Percentiles rank a stretch among this genome's conserved stretches.
These are phyloP conservation scores for Rhabdomys pumilio DNA, from an alignment of 2,797 vertebrate species.

Conservation along the genomic window DNA sequence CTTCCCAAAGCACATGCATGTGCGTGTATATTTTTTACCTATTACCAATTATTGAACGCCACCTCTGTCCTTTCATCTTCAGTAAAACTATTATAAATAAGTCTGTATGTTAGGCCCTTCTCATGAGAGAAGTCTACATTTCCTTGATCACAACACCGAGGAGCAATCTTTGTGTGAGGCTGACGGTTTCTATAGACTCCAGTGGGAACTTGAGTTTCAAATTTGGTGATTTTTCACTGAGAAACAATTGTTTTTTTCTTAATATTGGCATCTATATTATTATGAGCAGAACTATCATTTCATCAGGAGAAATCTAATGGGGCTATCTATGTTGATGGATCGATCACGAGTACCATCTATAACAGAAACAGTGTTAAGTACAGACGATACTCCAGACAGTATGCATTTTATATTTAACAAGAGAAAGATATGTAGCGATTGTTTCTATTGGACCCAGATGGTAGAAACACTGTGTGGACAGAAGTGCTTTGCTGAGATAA, in stretches of 20 bases:
- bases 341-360: slow-evolving; percentile 33
- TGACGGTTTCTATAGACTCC: slow-evolving; percentile 28
- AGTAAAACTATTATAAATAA: slow-evolving; percentile 11
- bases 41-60: background rate
- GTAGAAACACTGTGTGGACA: slow-evolving; percentile 53
- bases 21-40: background rate
- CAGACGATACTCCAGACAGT: slow-evolving; percentile 62
- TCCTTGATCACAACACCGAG: background rate
- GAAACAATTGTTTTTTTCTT: slow-evolving; percentile 45
- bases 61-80: slow-evolving; percentile 24
- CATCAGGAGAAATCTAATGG: background rate
- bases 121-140: background rate
- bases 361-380: slow-evolving; percentile 62
- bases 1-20: background rate
- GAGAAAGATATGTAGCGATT: slow-evolving; percentile 40
- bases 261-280: slow-evolving; percentile 27
- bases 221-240: slow-evolving; percentile 29
- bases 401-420: slow-evolving; percentile 23
- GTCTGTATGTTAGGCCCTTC: background rate
- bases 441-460: slow-evolving; percentile 31
- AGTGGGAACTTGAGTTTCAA: slow-evolving; percentile 49
- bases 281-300: slow-evolving; percentile 56
- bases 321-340: slow-evolving; percentile 13
- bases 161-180: background rate
- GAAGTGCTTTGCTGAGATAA: background rate